Conservation (phyloP, 2,797 vertebrate species). For the Molossus molossus region DNA sequence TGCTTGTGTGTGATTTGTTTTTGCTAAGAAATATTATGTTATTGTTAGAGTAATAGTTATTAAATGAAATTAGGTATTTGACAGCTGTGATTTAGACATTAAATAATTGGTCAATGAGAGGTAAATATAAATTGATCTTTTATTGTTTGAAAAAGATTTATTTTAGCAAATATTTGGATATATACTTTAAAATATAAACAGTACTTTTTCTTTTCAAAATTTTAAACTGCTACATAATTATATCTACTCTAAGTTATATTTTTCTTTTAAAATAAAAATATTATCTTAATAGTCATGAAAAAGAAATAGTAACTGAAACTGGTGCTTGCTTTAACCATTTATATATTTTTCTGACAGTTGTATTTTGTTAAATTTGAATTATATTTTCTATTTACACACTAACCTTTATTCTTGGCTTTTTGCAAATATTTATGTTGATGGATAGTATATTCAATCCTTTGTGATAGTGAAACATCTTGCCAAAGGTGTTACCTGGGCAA, state of each 20-base stretch:
- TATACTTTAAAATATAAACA: constrained; percentile 57
- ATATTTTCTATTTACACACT: constrained; percentile 50
- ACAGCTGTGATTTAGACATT: constrained; percentile 49
- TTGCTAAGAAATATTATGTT: constrained; percentile 48
- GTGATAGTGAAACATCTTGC: constrained; percentile 2
- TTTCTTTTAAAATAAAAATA: constrained; percentile 73
- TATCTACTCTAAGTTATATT: constrained; percentile 31
- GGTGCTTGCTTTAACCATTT: background rate
- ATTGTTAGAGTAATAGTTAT: constrained; percentile 53
- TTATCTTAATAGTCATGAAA: constrained; percentile 26
- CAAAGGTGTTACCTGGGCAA: constrained; percentile 6
- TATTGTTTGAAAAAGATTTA: constrained; percentile 68
- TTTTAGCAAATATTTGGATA: constrained; percentile 51
- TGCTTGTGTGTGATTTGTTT: constrained; percentile 38
- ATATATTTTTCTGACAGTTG: constrained; percentile 62
- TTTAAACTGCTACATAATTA: constrained; percentile 41
- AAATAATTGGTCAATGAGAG: constrained; percentile 48
- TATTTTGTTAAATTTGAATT: constrained; percentile 66
- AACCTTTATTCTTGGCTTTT: constrained; percentile 53
- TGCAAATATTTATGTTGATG: constrained; percentile 40
- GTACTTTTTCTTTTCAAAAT: constrained; percentile 56
- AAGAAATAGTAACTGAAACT: constrained; percentile 56
- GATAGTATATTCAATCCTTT: constrained; percentile 2
- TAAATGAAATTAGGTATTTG: constrained; percentile 59
- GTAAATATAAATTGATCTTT: constrained; percentile 52